Base-by-base conservation (phyloP, 2,888 invertebrate genomes). In the Cosmia trapezina region DNA sequence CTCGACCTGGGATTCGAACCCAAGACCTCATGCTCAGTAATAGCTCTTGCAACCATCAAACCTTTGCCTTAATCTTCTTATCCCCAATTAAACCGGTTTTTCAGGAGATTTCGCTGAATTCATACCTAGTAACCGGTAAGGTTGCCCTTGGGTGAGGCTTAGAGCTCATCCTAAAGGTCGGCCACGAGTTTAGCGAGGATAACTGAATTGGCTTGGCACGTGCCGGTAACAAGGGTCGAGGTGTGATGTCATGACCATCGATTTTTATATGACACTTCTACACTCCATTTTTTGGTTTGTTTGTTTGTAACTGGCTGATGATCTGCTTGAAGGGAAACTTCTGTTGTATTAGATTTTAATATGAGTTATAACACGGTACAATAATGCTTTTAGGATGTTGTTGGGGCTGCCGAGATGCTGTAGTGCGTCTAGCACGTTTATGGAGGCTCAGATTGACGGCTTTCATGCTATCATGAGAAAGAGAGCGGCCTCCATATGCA, bases 131-230 rank as follows among this genome's bases (percentile, higher is more conserved):
- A 70, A 70, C 53, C 2, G 56, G 60, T 51, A 68, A 74, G 60
- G 67, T 37, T 65, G 65, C 64, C 61, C 62, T 66, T 33, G 68
- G 59, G 70, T 64, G 53, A 60, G 69, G 70, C 81, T 83, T 71
- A 70, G 41, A 45, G 57, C 70, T 68, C 67, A 45, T 73, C 63
- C 59, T 64, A 70, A 62, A 76, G 84, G 81, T 76, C 81, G 49
- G 54, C 53, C 43, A 28, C 53, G 49, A 76, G 57, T 72, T 80
- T 56, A 76, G 49, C 33, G 33, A 65, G 68, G 72, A 73, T 84
- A 81, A 84, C 81, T 83, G 76, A 81, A 81, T 81, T 83, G 81
- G 53, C 61, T 66, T 54, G 67, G 72, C 66, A 76, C 84, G 84
- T 77, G 63, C 59, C 67, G 53, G 54, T 73, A 66, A 75, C 70